Base-by-base conservation (phyloP, 2,888 invertebrate species). In the Leucophenga maculata region DNA sequence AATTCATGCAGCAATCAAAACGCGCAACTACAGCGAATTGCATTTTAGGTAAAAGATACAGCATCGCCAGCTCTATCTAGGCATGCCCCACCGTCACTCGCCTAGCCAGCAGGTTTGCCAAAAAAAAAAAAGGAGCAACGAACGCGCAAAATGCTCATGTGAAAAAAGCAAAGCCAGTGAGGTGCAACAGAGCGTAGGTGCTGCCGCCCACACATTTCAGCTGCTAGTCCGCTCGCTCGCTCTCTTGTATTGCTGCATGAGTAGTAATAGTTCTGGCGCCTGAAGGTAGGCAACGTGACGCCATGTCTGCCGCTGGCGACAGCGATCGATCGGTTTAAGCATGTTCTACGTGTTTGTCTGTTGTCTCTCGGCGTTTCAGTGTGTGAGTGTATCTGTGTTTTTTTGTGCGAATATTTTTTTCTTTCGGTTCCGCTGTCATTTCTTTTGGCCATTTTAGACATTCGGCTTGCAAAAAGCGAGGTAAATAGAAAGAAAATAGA, bases 341-440 rank as follows among this genome's bases (percentile, higher is more conserved):
- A 48, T 48, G 48, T 48, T 48, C 48, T 48, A 48, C 16, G 11
- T 54, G 20, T 54, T 11, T 54, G 6, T 11, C 26, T n/a, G n/a
- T n/a, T n/a, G n/a, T n/a, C n/a, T n/a, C n/a, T n/a, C n/a, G n/a
- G n/a, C n/a, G n/a, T n/a, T n/a, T n/a, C n/a, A n/a, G 20, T 54
- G 54, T 54, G 54, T 54, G 54, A 18, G 55, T 55, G 8, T 22
- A 18, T 55, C 11, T 39, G 55, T 55, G 20, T 50, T 1, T 50
- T 4, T 55, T 18, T 22, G 20, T 55, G 22, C 3, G 55, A 1
- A 71, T 76, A 73, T 76, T 74, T 76, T 77, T 76, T 26, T 26
- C 3, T 26, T 26, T 26, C 54, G 54, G 55, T 4, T 55, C 55
- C 22, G 55, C 55, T 20, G 22, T 26, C 22, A 22, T 22, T 18